phyloP scores from a whole-genome alignment of 2,797 vertebrate genomes.

The Remorina albescens region DNA sequence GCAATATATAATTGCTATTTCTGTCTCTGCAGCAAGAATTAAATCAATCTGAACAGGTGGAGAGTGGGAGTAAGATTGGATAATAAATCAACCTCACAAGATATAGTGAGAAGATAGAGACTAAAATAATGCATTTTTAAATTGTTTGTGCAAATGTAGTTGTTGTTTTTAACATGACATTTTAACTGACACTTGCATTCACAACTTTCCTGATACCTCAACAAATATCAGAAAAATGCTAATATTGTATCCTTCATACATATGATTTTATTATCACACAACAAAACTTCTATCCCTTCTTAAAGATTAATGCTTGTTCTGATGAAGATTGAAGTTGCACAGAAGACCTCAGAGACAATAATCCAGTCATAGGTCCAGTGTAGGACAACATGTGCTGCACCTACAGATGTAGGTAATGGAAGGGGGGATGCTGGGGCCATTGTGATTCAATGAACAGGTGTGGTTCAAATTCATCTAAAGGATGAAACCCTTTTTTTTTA shows the following conservation, averaged over 20 bases:
- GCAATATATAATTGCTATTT: neutral
- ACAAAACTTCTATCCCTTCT: neutral
- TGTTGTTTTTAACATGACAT: neutral
- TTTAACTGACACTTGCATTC: neutral
- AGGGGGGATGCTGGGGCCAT: neutral
- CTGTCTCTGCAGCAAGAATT: neutral
- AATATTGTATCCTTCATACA: neutral
- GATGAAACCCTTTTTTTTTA: conserved; percentile 64
- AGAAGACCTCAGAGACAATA: neutral
- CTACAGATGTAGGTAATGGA: conserved; percentile 46
- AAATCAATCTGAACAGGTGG: neutral
- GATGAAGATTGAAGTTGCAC: conserved; percentile 11
- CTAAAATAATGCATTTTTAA: neutral
- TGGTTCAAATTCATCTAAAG: conserved; percentile 66
- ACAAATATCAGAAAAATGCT: neutral
- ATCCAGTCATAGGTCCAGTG: conserved; percentile 29
- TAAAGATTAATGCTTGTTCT: conserved; percentile 23
- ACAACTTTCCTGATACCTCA: too few species aligned
- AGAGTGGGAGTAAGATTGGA: neutral
- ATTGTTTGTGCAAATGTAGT: neutral
- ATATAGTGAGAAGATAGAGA: neutral
- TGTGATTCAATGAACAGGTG: conserved; percentile 66
- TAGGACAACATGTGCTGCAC: conserved; percentile 1
- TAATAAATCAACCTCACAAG: neutral
- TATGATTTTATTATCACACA: neutral